These are phyloP conservation scores for Orbicella faveolata DNA, from an alignment of 64 coral and sea anemone genomes.

Conservation along the genomic window DNA sequence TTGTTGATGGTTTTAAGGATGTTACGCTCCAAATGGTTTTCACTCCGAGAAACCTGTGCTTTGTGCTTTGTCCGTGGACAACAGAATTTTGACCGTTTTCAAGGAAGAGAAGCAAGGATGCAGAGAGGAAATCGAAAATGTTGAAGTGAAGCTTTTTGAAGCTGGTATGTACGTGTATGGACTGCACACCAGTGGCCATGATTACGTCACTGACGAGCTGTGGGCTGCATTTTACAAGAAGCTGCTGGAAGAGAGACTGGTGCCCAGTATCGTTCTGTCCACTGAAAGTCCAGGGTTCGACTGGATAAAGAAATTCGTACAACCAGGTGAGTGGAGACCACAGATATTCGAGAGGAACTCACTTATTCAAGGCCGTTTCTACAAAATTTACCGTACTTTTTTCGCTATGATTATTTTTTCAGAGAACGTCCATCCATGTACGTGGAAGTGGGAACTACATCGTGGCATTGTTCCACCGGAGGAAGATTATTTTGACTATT, in stretches of 20 bases:
- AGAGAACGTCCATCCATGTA: neutral
- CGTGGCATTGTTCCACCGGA: slow-evolving; percentile 4
- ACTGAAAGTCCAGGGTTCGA: slow-evolving; percentile 75
- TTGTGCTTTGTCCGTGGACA: slow-evolving; percentile 61
- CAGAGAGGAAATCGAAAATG: slow-evolving; percentile 66
- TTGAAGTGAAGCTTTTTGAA: slow-evolving; percentile 60
- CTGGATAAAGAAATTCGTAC: slow-evolving; percentile 62
- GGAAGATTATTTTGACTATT: slow-evolving; percentile 40
- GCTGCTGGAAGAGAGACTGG: slow-evolving; percentile 47
- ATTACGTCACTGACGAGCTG: slow-evolving; percentile 73
- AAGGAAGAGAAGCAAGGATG: slow-evolving; percentile 33
- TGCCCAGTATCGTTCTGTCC: slow-evolving; percentile 57
- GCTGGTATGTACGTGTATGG: slow-evolving; percentile 65
- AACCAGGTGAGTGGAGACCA: slow-evolving; percentile 39
- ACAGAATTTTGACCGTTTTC: slow-evolving; percentile 66
- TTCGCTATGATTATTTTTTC: neutral
- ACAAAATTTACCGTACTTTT: neutral
- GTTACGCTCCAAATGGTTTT: slow-evolving; percentile 73
- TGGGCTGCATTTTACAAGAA: slow-evolving; percentile 82
- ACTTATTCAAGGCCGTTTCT: neutral
- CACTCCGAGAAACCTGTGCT: slow-evolving; percentile 78
- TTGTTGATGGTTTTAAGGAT: slow-evolving; percentile 7
- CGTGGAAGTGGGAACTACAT: slow-evolving; percentile 11
- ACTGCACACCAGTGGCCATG: slow-evolving; percentile 36
- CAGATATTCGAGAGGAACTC: neutral